Conservation (phyloP, 1,140 invertebrate species). For the Cyphomyrmex costatus region DNA sequence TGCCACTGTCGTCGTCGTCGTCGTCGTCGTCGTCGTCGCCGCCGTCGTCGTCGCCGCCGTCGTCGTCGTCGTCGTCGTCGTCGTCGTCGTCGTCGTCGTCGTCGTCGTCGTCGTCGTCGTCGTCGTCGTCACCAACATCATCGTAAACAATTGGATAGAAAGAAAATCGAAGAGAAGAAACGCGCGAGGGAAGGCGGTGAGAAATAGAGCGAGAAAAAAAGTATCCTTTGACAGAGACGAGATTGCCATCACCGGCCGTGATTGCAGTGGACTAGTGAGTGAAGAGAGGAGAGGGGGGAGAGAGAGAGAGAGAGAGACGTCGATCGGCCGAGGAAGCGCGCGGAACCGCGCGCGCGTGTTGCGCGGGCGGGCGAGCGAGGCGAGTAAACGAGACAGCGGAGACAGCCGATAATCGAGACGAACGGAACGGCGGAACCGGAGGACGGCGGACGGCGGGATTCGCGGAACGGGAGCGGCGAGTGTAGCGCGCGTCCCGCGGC, state of each 20-base stretch:
- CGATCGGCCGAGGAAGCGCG: slow-evolving; percentile 19
- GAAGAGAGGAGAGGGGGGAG: slow-evolving; percentile 16
- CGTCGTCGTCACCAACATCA: not conserved
- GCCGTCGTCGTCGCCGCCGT: too few relatives aligned
- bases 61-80: too few relatives aligned
- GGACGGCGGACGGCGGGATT: slow-evolving; percentile 39
- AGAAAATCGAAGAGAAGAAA: not conserved
- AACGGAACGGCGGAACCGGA: slow-evolving; percentile 64
- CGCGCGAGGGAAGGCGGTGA: not conserved
- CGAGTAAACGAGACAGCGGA: slow-evolving; percentile 30
- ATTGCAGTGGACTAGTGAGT: not conserved
- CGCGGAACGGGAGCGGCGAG: slow-evolving; percentile 62
- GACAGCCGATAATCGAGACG: slow-evolving; percentile 62
- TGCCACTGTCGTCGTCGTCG: too few relatives aligned
- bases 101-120: not conserved
- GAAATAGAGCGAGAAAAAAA: slow-evolving; percentile 1
- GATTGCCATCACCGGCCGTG: not conserved
- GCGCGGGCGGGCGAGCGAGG: slow-evolving; percentile 36
- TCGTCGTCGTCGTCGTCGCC: too few relatives aligned
- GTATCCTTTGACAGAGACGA: slow-evolving; percentile 18
- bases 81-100: not conserved
- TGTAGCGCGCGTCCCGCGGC: slow-evolving; percentile 60
- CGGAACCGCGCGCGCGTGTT: slow-evolving; percentile 34
- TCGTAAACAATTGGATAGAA: not conserved
- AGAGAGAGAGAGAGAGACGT: slow-evolving; percentile 25